Base-by-base conservation (phyloP, 1,140 invertebrate genomes). In the Neodiprion lecontei region DNA sequence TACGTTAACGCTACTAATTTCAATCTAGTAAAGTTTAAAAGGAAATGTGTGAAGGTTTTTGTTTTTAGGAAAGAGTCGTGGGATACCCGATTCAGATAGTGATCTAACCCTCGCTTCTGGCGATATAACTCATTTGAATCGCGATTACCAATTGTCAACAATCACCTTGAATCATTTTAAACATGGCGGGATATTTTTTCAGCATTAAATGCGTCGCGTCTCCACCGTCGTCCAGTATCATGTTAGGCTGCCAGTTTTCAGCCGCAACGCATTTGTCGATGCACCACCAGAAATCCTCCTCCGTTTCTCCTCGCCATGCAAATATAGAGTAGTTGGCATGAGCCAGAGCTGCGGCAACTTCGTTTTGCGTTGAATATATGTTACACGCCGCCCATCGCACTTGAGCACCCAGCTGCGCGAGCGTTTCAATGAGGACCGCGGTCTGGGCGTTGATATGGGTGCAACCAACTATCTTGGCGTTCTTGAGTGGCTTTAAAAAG, bases 231-330 rank as follows among this genome's bases (percentile, higher is more conserved):
- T 99, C 98, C 70, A 99, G 87, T 80, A 99, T 99, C 96, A 99
- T 97, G 87, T 99, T 99, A n/a, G 98, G 97, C 82, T 98, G 96
- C 98, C 97, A 99, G 83, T 93, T 93, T 79, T 97, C 95, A 49
- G 95, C 93, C 76, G 95, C 94, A 48, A 99, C 94, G 87, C 96
- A 97, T 82, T 95, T 95, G 87, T 99, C 97, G 76, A 99, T 99
- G 82, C 97, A 98, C 97, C 97, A 99, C 98, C 98, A 99, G 89
- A 99, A 99, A 85, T 99, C 97, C 84, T 98, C 97, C 85, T 99
- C 97, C 5, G 95, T 96, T 88, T 99, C 97, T 1, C 96, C 96
- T 70, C 97, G 93, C 98, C 97, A 99, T 3, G 97, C 96, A 89
- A 97, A 99, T 72, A 99, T 92, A 9, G 96, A 92, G 84, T 94